A percentile compares a stretch with the other conserved stretches of the same genome.
These are phyloP conservation scores for Siphamia tubifer DNA, from an alignment of 2,113 vertebrate species.

Conservation along the genomic window DNA sequence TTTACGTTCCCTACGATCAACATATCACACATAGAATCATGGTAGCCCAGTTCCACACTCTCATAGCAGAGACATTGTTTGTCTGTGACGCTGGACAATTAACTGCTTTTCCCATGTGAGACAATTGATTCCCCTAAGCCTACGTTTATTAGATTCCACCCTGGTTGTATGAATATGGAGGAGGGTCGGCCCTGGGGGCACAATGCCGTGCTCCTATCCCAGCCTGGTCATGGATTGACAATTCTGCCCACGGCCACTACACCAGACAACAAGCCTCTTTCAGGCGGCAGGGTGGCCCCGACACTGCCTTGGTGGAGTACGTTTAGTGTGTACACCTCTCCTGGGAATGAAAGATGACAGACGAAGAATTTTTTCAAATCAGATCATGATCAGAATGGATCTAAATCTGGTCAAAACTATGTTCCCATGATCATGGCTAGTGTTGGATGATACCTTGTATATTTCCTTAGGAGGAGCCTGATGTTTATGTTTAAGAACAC, in stretches of 20 bases:
- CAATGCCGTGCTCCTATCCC: slow-evolving; percentile 66
- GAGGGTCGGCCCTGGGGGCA: slow-evolving; percentile 43
- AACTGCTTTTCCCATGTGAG: slow-evolving; percentile 54
- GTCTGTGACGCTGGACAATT: slow-evolving; percentile 47
- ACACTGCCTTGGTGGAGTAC: background rate
- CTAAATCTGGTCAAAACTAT: too few species aligned
- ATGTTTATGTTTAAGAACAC: too few species aligned
- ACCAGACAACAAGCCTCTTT: slow-evolving; percentile 62
- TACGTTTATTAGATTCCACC: slow-evolving; percentile 71
- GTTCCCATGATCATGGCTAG: too few species aligned
- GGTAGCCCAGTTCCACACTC: background rate
- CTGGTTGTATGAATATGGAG: slow-evolving; percentile 76
- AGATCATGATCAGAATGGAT: background rate
- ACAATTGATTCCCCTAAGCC: slow-evolving; percentile 60
- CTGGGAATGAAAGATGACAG: background rate
- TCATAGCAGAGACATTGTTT: slow-evolving; percentile 62
- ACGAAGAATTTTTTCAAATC: background rate
- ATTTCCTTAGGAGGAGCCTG: too few species aligned
- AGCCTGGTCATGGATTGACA: slow-evolving; percentile 37
- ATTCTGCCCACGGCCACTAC: slow-evolving; percentile 53
- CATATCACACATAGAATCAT: slow-evolving; percentile 13
- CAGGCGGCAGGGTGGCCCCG: slow-evolving; percentile 11
- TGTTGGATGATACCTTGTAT: too few species aligned
- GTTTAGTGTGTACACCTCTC: slow-evolving; percentile 18
- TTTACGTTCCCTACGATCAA: slow-evolving; percentile 9